These are phyloP conservation scores for Pomacea canaliculata DNA, from an alignment of 2,888 invertebrate genomes.

Conservation along the genomic window DNA sequence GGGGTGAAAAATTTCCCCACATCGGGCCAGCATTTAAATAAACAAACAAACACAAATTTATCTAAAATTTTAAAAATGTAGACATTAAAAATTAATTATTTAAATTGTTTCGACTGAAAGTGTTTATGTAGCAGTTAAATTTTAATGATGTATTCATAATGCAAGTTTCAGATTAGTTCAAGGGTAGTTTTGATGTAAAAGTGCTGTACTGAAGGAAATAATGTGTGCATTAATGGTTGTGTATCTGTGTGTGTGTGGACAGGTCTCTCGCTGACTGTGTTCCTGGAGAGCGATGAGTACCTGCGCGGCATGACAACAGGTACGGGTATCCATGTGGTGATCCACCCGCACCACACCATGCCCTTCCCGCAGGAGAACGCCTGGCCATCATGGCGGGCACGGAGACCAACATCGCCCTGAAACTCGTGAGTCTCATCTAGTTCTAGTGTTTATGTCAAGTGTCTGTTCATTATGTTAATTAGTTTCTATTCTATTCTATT, in stretches of 20 bases:
- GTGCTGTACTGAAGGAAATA: too few species aligned
- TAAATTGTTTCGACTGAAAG: too few species aligned
- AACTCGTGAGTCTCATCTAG: constrained; percentile 33
- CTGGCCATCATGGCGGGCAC: constrained; percentile 41
- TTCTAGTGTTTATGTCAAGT: background rate
- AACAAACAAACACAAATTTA: background rate
- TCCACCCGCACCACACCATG: constrained; percentile 37
- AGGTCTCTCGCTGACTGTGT: constrained; percentile 46
- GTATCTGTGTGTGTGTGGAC: background rate
- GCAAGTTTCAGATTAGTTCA: too few species aligned
- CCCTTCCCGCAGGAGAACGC: constrained; percentile 41
- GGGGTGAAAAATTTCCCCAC: too few species aligned
- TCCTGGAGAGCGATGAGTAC: constrained; percentile 44
- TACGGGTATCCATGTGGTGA: constrained; percentile 39
- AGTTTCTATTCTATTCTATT: too few species aligned
- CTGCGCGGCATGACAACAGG: constrained; percentile 43
- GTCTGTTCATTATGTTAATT: background rate
- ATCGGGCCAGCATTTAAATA: too few species aligned
- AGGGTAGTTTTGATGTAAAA: too few species aligned
- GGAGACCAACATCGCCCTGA: constrained; percentile 47
- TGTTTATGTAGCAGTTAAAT: too few species aligned
- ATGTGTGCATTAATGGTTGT: too few species aligned
- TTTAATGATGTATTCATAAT: too few species aligned
- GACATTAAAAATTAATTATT: too few species aligned
- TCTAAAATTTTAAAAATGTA: background rate